A percentile compares a stretch with the other conserved stretches of the same genome.
Evolutionary conservation across 1,140 invertebrate species (phyloP).

Genomic region (Pachyrhynchus sulphureomaculatus): DNA sequence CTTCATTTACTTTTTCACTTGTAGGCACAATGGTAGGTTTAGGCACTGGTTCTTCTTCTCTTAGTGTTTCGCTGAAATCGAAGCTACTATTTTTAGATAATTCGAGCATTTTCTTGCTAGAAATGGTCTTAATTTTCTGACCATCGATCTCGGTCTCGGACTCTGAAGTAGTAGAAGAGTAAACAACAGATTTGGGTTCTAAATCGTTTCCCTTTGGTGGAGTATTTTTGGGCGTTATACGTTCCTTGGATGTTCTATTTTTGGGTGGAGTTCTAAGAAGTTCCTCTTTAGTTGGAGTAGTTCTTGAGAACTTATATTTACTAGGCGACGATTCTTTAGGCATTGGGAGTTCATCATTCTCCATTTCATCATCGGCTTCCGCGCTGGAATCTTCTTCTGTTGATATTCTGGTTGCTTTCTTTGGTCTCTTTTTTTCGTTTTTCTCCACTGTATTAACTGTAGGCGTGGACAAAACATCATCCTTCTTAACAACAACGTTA

Average conservation of each 20-base stretch:
- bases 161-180: slow-evolving; percentile 47
- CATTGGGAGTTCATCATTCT: slow-evolving; percentile 55
- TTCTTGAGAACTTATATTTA: slow-evolving; percentile 49
- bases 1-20: slow-evolving; percentile 16
- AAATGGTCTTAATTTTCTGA: slow-evolving; percentile 50
- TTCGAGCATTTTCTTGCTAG: slow-evolving; percentile 47
- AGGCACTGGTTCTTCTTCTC: slow-evolving; percentile 52
- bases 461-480: slow-evolving; percentile 9
- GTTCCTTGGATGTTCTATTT: slow-evolving; percentile 46
- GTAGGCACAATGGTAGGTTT: slow-evolving; percentile 39
- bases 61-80: slow-evolving; percentile 43
- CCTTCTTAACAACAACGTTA: slow-evolving; percentile 39
- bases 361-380: slow-evolving; percentile 64
- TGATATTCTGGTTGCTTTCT: slow-evolving; percentile 45
- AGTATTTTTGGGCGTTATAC: slow-evolving; percentile 43
- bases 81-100: slow-evolving; percentile 24
- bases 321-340: slow-evolving; percentile 40
- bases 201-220: slow-evolving; percentile 38
- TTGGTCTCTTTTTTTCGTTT: slow-evolving; percentile 56
- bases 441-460: slow-evolving; percentile 32
- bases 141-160: slow-evolving; percentile 51
- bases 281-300: slow-evolving; percentile 42
- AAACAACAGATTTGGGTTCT: slow-evolving; percentile 31
- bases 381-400: slow-evolving; percentile 61
- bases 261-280: slow-evolving; percentile 27